A percentile compares a stretch with the other conserved stretches of the same genome.
These are phyloP conservation scores for Mus pahari DNA, from an alignment of 2,113 vertebrate species.

Conservation along the genomic window DNA sequence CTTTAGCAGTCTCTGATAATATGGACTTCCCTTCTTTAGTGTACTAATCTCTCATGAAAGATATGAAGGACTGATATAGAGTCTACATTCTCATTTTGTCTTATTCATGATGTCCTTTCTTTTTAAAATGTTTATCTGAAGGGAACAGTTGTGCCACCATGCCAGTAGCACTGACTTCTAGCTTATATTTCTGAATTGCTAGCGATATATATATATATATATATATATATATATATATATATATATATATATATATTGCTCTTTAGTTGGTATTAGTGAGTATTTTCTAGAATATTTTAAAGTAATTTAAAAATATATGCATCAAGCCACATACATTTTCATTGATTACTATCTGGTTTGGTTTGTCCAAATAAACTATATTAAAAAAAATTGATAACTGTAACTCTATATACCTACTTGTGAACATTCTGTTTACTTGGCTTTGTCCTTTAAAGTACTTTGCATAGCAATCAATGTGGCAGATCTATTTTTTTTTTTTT, in stretches of 20 bases:
- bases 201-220: neutral
- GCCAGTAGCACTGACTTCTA: neutral
- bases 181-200: neutral
- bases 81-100: neutral
- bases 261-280: neutral
- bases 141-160: neutral
- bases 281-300: slow-evolving; percentile 13
- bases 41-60: neutral
- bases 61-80: too few species aligned
- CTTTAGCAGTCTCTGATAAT: neutral
- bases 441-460: neutral
- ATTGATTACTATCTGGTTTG: slow-evolving; percentile 24
- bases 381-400: neutral
- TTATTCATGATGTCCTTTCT: neutral
- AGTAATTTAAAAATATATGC: slow-evolving; percentile 12
- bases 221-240: too few species aligned
- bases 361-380: neutral
- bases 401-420: slow-evolving; percentile 3
- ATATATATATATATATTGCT: neutral
- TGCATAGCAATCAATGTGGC: neutral
- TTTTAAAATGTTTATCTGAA: neutral
- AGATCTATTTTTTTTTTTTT: neutral
- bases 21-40: neutral
- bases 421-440: neutral
- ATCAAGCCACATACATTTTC: slow-evolving; percentile 28